Conservation (phyloP, 1,140 invertebrate genomes). For the Drosophila sucinea region DNA sequence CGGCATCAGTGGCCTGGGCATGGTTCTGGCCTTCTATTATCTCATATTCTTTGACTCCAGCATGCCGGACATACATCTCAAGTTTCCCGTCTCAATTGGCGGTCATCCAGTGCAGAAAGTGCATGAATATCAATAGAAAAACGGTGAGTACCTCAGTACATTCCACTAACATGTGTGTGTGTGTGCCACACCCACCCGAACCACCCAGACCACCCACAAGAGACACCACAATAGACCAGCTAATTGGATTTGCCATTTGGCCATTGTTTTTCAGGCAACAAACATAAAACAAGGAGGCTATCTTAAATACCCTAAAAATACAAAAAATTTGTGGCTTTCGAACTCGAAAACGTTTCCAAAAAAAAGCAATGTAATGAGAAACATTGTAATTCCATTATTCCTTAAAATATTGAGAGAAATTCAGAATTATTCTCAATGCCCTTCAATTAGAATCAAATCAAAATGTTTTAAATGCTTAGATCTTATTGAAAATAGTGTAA, state of each 20-base stretch:
- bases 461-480: too few species aligned
- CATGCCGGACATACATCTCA: constrained; percentile 79
- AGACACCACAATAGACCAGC: neutral
- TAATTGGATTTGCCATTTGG: constrained; percentile 57
- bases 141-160: constrained; percentile 7
- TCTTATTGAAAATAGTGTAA: too few species aligned
- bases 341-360: too few species aligned
- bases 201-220: neutral
- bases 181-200: neutral
- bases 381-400: too few species aligned
- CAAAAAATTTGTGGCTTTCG: too few species aligned
- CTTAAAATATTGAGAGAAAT: too few species aligned
- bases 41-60: constrained; percentile 75
- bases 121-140: constrained; percentile 65
- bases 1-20: constrained; percentile 77
- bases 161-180: neutral
- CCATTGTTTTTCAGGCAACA: constrained; percentile 13
- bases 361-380: too few species aligned
- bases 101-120: constrained; percentile 76
- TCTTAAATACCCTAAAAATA: neutral
- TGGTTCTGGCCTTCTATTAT: constrained; percentile 70
- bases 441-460: too few species aligned
- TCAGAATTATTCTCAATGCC: too few species aligned
- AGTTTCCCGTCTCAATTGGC: constrained; percentile 77
- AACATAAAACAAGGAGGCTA: neutral